Conservation (phyloP, 2,888 invertebrate species). For the Geotrupes spiniger region DNA sequence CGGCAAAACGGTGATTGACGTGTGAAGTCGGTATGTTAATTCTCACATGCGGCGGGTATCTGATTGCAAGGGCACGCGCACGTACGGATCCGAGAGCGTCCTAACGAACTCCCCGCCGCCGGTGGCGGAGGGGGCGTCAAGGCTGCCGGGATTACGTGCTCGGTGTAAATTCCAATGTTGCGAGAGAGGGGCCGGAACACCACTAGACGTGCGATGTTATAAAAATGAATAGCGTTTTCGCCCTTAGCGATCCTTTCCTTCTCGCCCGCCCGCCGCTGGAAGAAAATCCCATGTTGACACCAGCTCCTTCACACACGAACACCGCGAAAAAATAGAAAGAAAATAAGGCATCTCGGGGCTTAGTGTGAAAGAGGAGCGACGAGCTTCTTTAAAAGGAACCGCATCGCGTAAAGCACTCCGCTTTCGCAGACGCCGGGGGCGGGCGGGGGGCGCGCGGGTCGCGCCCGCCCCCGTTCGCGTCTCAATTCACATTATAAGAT, state of each 20-base stretch:
- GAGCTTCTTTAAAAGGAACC: constrained; percentile 32
- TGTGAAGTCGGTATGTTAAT: constrained; percentile 26
- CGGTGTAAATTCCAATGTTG: constrained; percentile 34
- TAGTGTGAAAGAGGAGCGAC: constrained; percentile 36
- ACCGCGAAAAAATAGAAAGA: constrained; percentile 40
- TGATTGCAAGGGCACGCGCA: constrained; percentile 27
- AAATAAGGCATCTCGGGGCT: constrained; percentile 40
- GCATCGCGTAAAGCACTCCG: constrained; percentile 33
- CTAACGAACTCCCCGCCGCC: constrained; percentile 32
- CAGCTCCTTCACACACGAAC: constrained; percentile 43
- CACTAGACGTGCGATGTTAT: constrained; percentile 30
- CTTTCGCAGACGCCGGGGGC: constrained; percentile 1
- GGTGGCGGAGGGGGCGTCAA: too few relatives aligned
- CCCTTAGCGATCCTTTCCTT: constrained; percentile 23
- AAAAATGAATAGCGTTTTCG: constrained; percentile 42
- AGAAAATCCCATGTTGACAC: constrained; percentile 45
- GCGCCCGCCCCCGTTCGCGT: constrained; percentile 27
- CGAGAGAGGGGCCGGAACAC: constrained; percentile 22
- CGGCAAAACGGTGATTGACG: not conserved
- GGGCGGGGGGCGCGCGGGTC: not conserved
- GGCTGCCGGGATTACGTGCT: constrained; percentile 29
- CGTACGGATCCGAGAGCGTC: constrained; percentile 32
- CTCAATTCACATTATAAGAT: constrained; percentile 41
- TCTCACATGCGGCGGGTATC: constrained; percentile 9
- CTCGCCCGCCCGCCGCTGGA: constrained; percentile 17